Conservation (phyloP, 2,888 invertebrate species). For the Lasiommata megera region DNA sequence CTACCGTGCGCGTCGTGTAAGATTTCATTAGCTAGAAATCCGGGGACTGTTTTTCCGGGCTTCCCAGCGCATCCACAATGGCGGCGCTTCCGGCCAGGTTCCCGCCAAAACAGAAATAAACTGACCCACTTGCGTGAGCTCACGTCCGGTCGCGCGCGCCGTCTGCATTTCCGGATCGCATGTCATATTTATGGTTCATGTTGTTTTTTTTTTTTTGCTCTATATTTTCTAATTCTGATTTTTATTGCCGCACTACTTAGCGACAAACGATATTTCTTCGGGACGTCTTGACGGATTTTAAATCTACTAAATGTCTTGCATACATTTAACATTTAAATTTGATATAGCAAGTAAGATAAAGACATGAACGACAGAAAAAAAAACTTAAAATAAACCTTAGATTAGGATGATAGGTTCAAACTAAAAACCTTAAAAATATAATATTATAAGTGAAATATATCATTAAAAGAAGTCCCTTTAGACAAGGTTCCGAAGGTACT, state of each 20-base stretch:
- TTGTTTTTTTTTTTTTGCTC: conserved; percentile 43
- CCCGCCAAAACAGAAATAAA: conserved; percentile 81
- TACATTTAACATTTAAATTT: no score
- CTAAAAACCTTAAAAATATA: no score
- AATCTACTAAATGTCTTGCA: background rate
- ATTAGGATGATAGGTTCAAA: no score
- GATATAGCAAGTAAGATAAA: no score
- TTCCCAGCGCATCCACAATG: conserved; percentile 77
- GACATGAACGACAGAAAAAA: no score
- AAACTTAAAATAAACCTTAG: no score
- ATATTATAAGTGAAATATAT: no score
- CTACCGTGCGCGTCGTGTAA: conserved; percentile 60
- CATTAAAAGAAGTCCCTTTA: no score
- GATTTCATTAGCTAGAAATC: conserved; percentile 77
- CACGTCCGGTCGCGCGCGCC: conserved; percentile 67
- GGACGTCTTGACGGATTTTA: background rate
- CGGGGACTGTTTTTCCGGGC: conserved; percentile 76
- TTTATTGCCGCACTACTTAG: conserved; percentile 21
- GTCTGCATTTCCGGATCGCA: conserved; percentile 76
- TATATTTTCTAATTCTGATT: conserved; percentile 27
- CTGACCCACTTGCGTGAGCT: conserved; percentile 74
- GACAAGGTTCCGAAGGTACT: no score
- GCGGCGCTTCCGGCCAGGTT: conserved; percentile 78
- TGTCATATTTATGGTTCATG: conserved; percentile 76
- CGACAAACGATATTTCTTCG: conserved; percentile 6